Percentiles rank a stretch among this genome's conserved stretches.
These are phyloP conservation scores for Peucedramus taeniatus DNA, from an alignment of 2,113 vertebrate genomes.

Conservation along the genomic window DNA sequence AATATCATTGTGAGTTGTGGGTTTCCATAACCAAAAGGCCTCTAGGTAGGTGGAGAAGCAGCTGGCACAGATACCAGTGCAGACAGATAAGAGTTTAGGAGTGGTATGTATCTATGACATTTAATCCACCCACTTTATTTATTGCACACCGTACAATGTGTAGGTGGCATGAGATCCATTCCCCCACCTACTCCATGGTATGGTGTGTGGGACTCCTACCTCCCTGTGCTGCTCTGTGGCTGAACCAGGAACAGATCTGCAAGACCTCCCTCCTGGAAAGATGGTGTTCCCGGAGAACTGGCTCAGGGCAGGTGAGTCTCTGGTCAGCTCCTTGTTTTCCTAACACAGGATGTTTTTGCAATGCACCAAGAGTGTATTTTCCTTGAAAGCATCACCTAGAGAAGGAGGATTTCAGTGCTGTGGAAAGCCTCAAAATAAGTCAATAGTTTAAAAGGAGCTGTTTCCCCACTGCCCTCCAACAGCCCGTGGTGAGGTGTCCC, in stretches of 20 bases:
- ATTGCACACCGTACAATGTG: constrained; percentile 1
- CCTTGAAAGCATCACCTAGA: background rate
- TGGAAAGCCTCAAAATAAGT: background rate
- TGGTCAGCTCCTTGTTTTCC: background rate
- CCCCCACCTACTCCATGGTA: background rate
- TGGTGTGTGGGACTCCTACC: background rate
- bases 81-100: constrained; percentile 48
- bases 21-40: constrained; percentile 28
- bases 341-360: background rate
- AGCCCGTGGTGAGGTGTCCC: background rate
- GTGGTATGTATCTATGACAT: constrained; percentile 35
- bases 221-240: background rate
- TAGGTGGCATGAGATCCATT: constrained; percentile 25
- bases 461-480: background rate
- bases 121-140: constrained; percentile 53
- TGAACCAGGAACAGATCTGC: background rate
- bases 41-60: constrained; percentile 58
- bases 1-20: background rate
- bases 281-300: background rate
- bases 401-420: background rate
- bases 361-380: background rate
- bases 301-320: background rate
- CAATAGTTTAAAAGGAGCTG: background rate
- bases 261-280: background rate
- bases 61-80: constrained; percentile 40